Evolutionary conservation across 2,888 invertebrate species (phyloP), one percentile per base, ranked within the genome.

Genomic region (Aricia artaxerxes): DNA sequence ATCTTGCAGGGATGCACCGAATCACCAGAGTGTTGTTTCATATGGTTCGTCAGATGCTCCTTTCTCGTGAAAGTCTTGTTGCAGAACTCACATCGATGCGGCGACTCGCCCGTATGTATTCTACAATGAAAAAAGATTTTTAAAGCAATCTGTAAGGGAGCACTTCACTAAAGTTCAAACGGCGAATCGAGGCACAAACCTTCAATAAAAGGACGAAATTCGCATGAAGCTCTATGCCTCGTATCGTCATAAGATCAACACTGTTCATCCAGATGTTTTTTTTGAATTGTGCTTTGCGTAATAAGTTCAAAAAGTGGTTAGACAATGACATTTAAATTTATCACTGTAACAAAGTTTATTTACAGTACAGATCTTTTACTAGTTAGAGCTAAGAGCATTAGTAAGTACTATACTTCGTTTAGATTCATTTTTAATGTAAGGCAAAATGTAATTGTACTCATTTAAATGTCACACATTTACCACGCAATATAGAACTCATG

Each of bases 21-120:
- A 87, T 97, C 97, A 24, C 96, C 97, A 0, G 96, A 96, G 88
- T 97, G 97, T 84, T 96, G 96, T 84, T 96, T 95, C 84, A 97
- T 82, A 64, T 94, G 94, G 88, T 97, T 97, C 80, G 96, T 96
- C 78, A 97, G 92, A 84, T 97, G 97, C 86, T 97, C 97, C 87
- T 97, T 97, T 79, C 97, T 94, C 0, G 97, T 97, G 86, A 97
- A 97, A 31, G 96, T 96, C 87, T 96, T 96, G 88, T 96, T 96
- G 86, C 96, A 96, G 87, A 96, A 96, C 84, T 96, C 96, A 86
- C 97, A 97, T 69, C 96, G 95, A 84, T 97, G 97, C 5, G 97
- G 97, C n/a, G 97, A 97, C 87, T 97, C 97, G 31, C 97, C 95
- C 53, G 96, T 96, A 87, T 96, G 96, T 84, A 94, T 93, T 83